These are phyloP conservation scores for Zelostemma sp. DNA, from an alignment of 1,140 invertebrate genomes.

Conservation along the genomic window DNA sequence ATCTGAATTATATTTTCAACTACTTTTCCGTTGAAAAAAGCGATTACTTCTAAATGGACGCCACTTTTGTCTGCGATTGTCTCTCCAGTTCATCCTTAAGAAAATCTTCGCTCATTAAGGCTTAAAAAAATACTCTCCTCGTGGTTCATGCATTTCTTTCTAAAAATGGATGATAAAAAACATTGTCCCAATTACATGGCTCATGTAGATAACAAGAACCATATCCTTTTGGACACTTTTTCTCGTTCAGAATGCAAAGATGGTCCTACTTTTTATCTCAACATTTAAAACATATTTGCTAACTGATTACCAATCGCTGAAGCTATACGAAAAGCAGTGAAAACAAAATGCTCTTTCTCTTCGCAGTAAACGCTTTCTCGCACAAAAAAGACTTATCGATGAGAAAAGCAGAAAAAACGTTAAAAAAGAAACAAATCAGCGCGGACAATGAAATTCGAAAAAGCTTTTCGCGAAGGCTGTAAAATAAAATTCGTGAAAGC, in stretches of 20 bases:
- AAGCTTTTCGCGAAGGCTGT: constrained; percentile 23
- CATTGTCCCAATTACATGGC: neutral
- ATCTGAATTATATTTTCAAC: no score
- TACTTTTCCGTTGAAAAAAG: no score
- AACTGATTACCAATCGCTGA: no score
- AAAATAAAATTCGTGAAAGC: constrained; percentile 46
- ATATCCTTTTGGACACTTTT: neutral
- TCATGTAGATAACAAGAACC: neutral
- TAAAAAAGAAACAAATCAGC: neutral
- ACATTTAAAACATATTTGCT: no score
- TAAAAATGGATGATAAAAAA: neutral
- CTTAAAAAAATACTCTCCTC: neutral
- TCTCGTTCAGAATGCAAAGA: no score
- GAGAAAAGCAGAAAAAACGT: neutral
- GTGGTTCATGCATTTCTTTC: neutral
- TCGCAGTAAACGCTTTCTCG: neutral
- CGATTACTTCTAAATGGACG: no score
- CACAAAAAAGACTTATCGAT: neutral
- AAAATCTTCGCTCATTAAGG: neutral
- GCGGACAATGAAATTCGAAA: constrained; percentile 22
- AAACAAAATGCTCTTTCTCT: neutral
- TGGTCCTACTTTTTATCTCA: no score
- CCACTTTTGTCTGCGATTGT: no score
- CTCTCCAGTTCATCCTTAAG: neutral
- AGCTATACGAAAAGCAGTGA: no score